Base-by-base conservation (phyloP, 1,140 invertebrate species). In the Drosophila dunni region DNA sequence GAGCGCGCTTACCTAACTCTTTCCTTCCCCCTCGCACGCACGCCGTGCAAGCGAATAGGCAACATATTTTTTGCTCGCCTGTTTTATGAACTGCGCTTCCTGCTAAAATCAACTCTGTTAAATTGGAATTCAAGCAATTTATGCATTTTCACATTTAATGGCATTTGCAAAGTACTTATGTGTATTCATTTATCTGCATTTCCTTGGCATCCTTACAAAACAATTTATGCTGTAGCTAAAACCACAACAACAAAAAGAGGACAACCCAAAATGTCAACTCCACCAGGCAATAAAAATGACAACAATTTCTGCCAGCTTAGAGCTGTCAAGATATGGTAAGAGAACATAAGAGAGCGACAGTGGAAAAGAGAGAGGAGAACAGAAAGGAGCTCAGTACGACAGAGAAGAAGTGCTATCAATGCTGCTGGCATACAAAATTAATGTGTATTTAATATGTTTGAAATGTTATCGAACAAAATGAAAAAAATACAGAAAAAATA, bases 391-490 rank as follows among this genome's bases (percentile, higher is more conserved):
- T 29, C 7, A 44, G 17, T 24, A 29, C 20, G 20, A 44, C 2
- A 13, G 20, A 58, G 20, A 33, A 4, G 40, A 36, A 50, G 40
- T 10, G 62, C 10, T 56, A 46, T 56, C 63, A 33, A 20, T 44
- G 38, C 57, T 56, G 40, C 17, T 88, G 76, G 65, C 66, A 68
- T 63, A 56, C 54, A 50, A 88, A 79, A 79, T 65, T 79, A 79
- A 88, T 86, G 84, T 75, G 72, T 66, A 70, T 88, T 86, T 86
- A 86, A 86, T 86, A 83, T 83, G 69, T 83, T 83, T 88, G 76
- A 75, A 86, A 88, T 83, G 60, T 71, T 78, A 88, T 88, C 64
- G 29, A 67, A 75, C 56, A 67, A 74, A 65, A 79, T 79, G 20
- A 38, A 15, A 54, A 40, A 17, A 36, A 6, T 11, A 50, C 4